These are phyloP conservation scores for Drosophila littoralis DNA, from an alignment of 1,140 invertebrate genomes.

Conservation along the genomic window DNA sequence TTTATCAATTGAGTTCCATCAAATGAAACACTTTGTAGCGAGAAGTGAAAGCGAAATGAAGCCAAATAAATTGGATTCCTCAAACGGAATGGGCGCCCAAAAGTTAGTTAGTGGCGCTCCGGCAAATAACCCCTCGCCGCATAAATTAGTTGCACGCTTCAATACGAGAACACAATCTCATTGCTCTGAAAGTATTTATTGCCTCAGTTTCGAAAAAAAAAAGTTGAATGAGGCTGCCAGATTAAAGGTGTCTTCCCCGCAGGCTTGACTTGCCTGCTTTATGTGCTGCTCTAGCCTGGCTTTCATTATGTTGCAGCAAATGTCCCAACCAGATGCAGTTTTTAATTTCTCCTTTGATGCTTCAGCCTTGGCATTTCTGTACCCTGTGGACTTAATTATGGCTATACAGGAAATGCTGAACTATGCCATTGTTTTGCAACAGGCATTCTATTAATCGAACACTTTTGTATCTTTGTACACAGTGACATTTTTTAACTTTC, in stretches of 20 bases:
- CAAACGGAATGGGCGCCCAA: slow-evolving; percentile 6
- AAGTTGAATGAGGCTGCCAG: background rate
- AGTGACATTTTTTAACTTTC: too few relatives aligned
- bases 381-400: background rate
- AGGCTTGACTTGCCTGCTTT: background rate
- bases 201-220: background rate
- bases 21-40: slow-evolving; percentile 75
- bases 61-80: slow-evolving; percentile 76
- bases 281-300: slow-evolving; percentile 11
- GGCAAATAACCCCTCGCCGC: slow-evolving; percentile 34
- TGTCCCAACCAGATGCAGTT: slow-evolving; percentile 33
- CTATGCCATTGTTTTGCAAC: background rate
- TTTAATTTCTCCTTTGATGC: slow-evolving; percentile 58
- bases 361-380: slow-evolving; percentile 19
- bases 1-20: slow-evolving; percentile 82
- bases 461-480: too few relatives aligned
- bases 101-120: slow-evolving; percentile 65
- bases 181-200: slow-evolving; percentile 19
- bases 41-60: slow-evolving; percentile 53
- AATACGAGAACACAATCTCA: slow-evolving; percentile 10
- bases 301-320: slow-evolving; percentile 62
- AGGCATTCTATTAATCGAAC: too few relatives aligned
- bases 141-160: slow-evolving; percentile 69
- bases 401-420: background rate
- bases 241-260: slow-evolving; percentile 2